Conservation (phyloP, 1,140 invertebrate species). For the Trachymyrmex cornetzi region DNA sequence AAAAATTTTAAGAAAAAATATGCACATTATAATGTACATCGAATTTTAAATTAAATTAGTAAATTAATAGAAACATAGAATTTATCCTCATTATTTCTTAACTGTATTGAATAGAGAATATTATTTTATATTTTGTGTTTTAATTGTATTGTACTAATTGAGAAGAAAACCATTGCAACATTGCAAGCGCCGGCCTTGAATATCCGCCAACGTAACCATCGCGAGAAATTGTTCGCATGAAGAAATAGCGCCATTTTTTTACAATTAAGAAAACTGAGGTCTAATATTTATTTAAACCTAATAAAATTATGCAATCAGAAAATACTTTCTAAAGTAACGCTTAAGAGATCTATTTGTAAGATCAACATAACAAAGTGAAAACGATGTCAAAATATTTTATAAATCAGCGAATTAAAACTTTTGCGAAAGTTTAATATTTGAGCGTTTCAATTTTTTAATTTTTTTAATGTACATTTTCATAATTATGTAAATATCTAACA, state of each 20-base stretch:
- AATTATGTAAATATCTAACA: not conserved
- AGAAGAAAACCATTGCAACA: not conserved
- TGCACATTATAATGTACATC: not conserved
- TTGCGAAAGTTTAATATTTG: not conserved
- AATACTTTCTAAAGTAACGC: not conserved
- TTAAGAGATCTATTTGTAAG: not conserved
- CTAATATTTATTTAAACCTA: not conserved
- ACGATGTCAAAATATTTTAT: not conserved
- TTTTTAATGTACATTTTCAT: not conserved
- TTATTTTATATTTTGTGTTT: not conserved
- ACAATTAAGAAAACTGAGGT: not conserved
- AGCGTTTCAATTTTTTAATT: not conserved
- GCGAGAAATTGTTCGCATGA: not conserved
- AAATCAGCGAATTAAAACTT: not conserved
- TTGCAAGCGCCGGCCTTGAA: not conserved
- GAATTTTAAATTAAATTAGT: not conserved
- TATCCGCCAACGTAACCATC: not conserved
- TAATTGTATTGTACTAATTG: not conserved
- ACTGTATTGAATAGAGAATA: not conserved
- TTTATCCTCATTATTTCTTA: not conserved
- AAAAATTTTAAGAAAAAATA: not conserved
- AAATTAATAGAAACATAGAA: not conserved
- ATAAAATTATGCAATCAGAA: not conserved
- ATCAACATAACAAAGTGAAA: not conserved
- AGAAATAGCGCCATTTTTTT: constrained; percentile 4